Base-by-base conservation (phyloP, 1,140 invertebrate species). In the Druon quercuslanigerum region DNA sequence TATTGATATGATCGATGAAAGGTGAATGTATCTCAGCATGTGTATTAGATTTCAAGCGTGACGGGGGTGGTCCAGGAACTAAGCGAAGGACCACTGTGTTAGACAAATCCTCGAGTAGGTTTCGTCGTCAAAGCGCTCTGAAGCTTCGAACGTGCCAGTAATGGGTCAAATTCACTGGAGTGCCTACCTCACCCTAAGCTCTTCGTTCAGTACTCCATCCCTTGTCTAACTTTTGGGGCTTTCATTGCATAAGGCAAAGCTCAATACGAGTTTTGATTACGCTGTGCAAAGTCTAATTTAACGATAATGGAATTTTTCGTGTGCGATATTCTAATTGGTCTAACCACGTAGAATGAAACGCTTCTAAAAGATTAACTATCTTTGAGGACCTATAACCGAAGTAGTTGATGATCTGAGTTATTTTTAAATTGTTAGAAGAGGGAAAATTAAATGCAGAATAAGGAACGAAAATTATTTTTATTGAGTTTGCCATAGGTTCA, bases 131-230 rank as follows among this genome's bases (percentile, higher is more conserved):
- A 76, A 76, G 75, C 60, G 40, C 50, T 14, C 60, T 71, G 17
- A 71, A 60, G 56, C 51, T 73, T 76, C 75, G 60, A 76, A 76
- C 75, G 56, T 51, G 60, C 52, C 66, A 40, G 46, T 76, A 71
- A 76, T 76, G 75, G 66, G 20, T 71, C 60, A 56, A 51, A 76
- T 76, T 76, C 66, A 71, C 75, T 76, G 5, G 14, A 66, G 60
- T 66, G 25, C 16, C 60, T 40, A 66, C 40, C 60, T 66, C 60
- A 40, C 60, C 14, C 25, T 66, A 66, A 66, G 25, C 60, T 46
- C 60, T 66, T 66, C 60, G 60, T 66, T 66, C 25, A 66, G 33
- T 46, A 14, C 33, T 66, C 25, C 40, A 66, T 66, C 60, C 60
- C 25, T 66, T 66, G 60, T 46, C 60, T 66, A 66, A 66, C 60